Percentiles rank a stretch among this genome's conserved stretches.
These are phyloP conservation scores for Scaptodrosophila lebanonensis DNA, from an alignment of 1,140 invertebrate species.

Conservation along the genomic window DNA sequence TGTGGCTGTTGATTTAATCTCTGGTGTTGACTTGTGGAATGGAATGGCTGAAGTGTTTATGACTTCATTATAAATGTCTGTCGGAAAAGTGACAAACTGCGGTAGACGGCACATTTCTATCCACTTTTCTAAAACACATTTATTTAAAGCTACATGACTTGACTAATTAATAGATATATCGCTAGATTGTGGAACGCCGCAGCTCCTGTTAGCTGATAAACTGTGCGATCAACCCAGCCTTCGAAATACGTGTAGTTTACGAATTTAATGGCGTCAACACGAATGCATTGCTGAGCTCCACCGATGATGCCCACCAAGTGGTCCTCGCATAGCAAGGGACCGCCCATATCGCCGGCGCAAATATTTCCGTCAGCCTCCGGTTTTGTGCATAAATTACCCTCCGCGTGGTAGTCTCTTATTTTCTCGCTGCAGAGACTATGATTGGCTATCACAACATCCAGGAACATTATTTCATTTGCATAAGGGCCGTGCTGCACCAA, in stretches of 20 bases:
- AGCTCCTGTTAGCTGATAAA: too few species aligned
- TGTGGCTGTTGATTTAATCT: conserved; percentile 66
- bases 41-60: conserved; percentile 67
- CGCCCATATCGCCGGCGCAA: conserved; percentile 52
- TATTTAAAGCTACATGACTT: too few species aligned
- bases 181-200: too few species aligned
- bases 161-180: too few species aligned
- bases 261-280: conserved; percentile 29
- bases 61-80: conserved; percentile 73
- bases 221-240: conserved; percentile 10
- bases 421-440: not conserved
- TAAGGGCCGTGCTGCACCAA: conserved; percentile 46
- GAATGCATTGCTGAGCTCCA: conserved; percentile 14
- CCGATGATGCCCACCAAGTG: conserved; percentile 35
- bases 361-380: not conserved
- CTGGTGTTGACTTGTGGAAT: conserved; percentile 61
- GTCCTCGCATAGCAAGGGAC: conserved; percentile 31
- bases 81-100: too few species aligned
- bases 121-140: too few species aligned
- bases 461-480: conserved; percentile 31
- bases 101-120: too few species aligned
- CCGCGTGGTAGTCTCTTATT: not conserved
- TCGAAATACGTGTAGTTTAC: conserved; percentile 8
- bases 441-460: conserved; percentile 11
- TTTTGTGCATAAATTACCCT: conserved; percentile 17